These are phyloP conservation scores for Agrochola circellaris DNA, from an alignment of 2,888 invertebrate genomes.

Conservation along the genomic window DNA sequence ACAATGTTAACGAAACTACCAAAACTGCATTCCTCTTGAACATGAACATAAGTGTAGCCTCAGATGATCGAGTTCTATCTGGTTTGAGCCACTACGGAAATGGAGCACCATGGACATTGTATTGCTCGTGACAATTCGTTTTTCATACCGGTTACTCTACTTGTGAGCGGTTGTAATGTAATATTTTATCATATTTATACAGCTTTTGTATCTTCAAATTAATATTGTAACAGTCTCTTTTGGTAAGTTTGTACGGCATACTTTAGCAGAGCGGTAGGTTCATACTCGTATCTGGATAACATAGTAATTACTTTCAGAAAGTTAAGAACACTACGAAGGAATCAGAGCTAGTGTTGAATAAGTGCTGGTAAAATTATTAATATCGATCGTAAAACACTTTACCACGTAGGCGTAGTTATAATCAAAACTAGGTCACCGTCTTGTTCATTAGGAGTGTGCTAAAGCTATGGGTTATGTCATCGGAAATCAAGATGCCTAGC, in stretches of 20 bases:
- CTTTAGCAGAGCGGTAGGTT: neutral
- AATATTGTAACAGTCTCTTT: neutral
- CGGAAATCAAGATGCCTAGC: neutral
- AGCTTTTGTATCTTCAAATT: conserved; percentile 4
- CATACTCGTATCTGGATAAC: neutral
- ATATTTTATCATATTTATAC: neutral
- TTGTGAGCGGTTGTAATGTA: conserved; percentile 1
- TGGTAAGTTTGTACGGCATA: neutral
- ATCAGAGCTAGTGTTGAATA: neutral
- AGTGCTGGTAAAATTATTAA: neutral
- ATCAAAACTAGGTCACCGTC: conserved; percentile 19
- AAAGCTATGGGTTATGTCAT: neutral
- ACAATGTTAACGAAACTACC: neutral
- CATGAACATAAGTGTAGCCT: conserved; percentile 17
- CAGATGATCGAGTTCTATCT: conserved; percentile 41
- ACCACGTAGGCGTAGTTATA: neutral
- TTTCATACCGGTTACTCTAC: conserved; percentile 1
- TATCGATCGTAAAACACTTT: conserved; percentile 21
- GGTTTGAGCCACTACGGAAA: conserved; percentile 29
- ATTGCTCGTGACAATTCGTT: conserved; percentile 36
- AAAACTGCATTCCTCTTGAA: conserved; percentile 17
- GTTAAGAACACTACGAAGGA: neutral
- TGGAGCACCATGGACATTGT: conserved; percentile 18
- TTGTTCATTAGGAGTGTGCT: neutral
- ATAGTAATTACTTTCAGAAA: neutral